Base-by-base conservation (phyloP, 2,113 vertebrate genomes). In the Sylvietta virens region DNA sequence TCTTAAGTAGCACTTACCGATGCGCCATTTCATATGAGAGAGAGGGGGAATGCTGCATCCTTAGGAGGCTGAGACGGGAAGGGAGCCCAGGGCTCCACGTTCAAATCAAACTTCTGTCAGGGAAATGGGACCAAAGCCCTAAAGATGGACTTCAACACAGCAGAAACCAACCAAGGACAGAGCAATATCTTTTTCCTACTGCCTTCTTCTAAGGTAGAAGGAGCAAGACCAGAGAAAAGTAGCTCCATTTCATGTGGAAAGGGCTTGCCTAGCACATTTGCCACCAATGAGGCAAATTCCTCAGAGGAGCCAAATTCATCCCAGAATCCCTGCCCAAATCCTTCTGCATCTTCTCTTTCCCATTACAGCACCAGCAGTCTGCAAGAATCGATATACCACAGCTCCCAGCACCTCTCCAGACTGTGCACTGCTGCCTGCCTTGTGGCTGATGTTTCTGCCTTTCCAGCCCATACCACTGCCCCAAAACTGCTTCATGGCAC, bases 1-100 rank as follows among this genome's bases (percentile, higher is more conserved):
- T 98, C 97, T 98, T 98, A 98, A 98, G 98, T 98, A 98, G 97
- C 97, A 98, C 98, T 98, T 98, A 98, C 97, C 91, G 96, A 98
- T 98, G 97, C 96, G 93, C 98, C 97, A 98, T 98, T 98, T 98
- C 98, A 92, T 95, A 96, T 91, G 97, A 98, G 97, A 97, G 89
- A 92, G 96, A 82, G 94, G 91, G 91, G 80, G 96, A 96, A 96
- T 80, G 93, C 73, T 94, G 95, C 95, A 96, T 97, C 97, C 95
- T 95, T 94, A 92, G 97, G 88, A 97, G 95, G 79, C 90, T 88
- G 95, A 90, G 94, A 94, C 45, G 6, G 50, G 64, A 76, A 88
- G 89, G 79, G 89, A 97, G 96, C 94, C 23, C 73, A 65, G 31
- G 28, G 39, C 92, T 96, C 61, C 60, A 71, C 2, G 0, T 56